These are phyloP conservation scores for Amphibalanus amphitrite DNA, from an alignment of 1,140 invertebrate genomes.

Conservation along the genomic window DNA sequence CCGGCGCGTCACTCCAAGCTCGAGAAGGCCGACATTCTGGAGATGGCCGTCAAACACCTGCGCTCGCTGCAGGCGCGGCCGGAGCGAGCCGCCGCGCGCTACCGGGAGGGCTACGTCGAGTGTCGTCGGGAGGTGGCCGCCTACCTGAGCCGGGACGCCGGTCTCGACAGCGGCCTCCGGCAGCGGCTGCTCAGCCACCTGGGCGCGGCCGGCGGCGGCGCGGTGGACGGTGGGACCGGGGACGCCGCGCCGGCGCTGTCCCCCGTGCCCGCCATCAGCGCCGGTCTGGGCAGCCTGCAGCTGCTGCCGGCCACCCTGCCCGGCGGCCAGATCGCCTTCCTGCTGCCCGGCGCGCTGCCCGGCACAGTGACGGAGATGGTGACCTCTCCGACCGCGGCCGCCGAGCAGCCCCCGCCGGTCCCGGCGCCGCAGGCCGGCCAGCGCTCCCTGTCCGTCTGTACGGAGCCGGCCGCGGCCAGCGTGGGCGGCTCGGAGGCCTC, in stretches of 20 bases:
- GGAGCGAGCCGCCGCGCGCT: conserved; percentile 11
- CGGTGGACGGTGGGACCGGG: too few relatives aligned
- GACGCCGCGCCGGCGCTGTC: conserved; percentile 4
- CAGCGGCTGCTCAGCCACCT: conserved; percentile 6
- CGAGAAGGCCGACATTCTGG: conserved; percentile 90
- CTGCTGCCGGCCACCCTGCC: conserved; percentile 49
- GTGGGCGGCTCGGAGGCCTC: too few relatives aligned
- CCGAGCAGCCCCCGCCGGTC: not conserved
- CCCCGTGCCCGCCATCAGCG: not conserved
- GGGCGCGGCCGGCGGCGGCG: conserved; percentile 7
- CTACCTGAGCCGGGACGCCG: conserved; percentile 4
- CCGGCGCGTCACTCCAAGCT: conserved; percentile 15
- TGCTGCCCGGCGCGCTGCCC: conserved; percentile 30
- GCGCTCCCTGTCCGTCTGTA: too few relatives aligned
- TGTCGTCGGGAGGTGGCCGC: conserved; percentile 12
- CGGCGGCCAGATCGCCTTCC: conserved; percentile 41
- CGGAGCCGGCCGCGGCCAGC: too few relatives aligned
- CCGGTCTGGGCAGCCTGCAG: conserved; percentile 31
- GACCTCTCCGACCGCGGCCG: too few relatives aligned
- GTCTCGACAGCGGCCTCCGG: conserved; percentile 4
- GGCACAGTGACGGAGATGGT: too few relatives aligned
- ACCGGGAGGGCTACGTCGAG: conserved; percentile 12
- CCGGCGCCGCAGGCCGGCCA: too few relatives aligned
- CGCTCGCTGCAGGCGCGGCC: conserved; percentile 26
- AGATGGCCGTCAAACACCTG: conserved; percentile 86